Evolutionary conservation across 2,888 invertebrate species (phyloP).

Genomic region (Azorinus chamasolen): DNA sequence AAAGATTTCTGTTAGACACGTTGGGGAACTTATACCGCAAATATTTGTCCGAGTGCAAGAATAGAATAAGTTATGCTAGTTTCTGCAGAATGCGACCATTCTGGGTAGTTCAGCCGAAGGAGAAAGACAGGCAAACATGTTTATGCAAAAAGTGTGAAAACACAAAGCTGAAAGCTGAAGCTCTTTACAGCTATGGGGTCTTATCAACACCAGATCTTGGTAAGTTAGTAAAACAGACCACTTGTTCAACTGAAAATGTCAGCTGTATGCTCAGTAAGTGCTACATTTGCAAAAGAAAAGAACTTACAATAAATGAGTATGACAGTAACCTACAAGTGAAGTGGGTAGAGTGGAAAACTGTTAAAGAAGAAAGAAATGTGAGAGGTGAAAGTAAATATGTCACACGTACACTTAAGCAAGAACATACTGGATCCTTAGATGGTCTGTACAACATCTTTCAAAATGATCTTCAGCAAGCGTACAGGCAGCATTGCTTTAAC

Average conservation of each 20-base stretch:
- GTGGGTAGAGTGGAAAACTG: conserved; percentile 37
- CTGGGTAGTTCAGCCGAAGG: conserved; percentile 44
- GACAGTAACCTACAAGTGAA: conserved; percentile 30
- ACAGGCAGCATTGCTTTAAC: conserved; percentile 56
- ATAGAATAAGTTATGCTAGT: conserved; percentile 37
- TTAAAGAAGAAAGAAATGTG: no score
- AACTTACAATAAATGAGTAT: conserved; percentile 20
- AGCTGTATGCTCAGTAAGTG: no score
- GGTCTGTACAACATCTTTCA: conserved; percentile 34
- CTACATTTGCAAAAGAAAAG: conserved; percentile 27
- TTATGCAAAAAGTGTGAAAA: conserved; percentile 50
- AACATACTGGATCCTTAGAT: conserved; percentile 22
- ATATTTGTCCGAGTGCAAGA: conserved; percentile 19
- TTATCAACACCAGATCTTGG: background rate
- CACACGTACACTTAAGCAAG: conserved; percentile 63
- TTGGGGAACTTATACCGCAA: conserved; percentile 24
- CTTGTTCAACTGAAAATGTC: no score
- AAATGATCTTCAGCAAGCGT: conserved; percentile 54
- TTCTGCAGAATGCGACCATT: conserved; percentile 53
- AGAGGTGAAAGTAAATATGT: conserved; percentile 73
- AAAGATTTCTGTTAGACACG: conserved; percentile 52
- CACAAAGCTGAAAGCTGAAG: conserved; percentile 23
- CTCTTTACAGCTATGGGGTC: background rate
- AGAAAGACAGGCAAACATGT: conserved; percentile 46
- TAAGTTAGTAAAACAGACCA: no score